Base-by-base conservation (phyloP, 2,113 vertebrate genomes). In the Otocyon megalotis region DNA sequence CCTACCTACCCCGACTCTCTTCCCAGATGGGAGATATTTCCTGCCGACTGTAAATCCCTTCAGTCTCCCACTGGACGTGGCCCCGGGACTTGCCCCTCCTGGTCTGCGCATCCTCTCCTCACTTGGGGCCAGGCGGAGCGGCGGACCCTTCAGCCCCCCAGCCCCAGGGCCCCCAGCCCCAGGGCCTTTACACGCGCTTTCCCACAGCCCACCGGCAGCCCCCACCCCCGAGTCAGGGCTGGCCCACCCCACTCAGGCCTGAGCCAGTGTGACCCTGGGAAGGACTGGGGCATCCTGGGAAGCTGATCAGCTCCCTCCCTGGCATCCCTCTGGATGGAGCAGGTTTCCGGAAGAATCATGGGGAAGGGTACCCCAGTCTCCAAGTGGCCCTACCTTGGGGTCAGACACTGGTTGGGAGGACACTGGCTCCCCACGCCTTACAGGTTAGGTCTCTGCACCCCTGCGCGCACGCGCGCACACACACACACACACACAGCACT, bases 401-500 rank as follows among this genome's bases (percentile, higher is more conserved):
- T 58, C 88, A 62, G 35, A 53, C 72, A 22, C 60, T 56, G 4
- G 35, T 65, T 74, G 77, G 89, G 69, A 62, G 82, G 88, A 54
- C n/a, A 35, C 63, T 17, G n/a, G 58, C 35, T 35, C 56, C 48
- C n/a, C 7, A 16, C 37, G 80, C 83, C 80, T 71, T 94, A 93
- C 87, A 74, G 82, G 84, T 93, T 91, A 81, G 85, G 90, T 62
- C 90, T 2, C 32, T 97, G 50, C 87, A 76, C 95, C 65, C 69
- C 79, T 15, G 93, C 74, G n/a, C 74, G 76, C 90, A 96, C 74
- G 84, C 35, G 81, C 69, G 12, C 26, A 9, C 19, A 3, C 22
- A 28, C 54, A 54, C 48, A 37, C 71, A 76, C 62, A 35, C 97
- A 93, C 97, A 98, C 92, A 97, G 90, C 98, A 97, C 97, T 97